Percentiles rank a stretch among this genome's conserved stretches.
These are phyloP conservation scores for Drosophila barbarae DNA, from an alignment of 2,888 invertebrate species.

Conservation along the genomic window DNA sequence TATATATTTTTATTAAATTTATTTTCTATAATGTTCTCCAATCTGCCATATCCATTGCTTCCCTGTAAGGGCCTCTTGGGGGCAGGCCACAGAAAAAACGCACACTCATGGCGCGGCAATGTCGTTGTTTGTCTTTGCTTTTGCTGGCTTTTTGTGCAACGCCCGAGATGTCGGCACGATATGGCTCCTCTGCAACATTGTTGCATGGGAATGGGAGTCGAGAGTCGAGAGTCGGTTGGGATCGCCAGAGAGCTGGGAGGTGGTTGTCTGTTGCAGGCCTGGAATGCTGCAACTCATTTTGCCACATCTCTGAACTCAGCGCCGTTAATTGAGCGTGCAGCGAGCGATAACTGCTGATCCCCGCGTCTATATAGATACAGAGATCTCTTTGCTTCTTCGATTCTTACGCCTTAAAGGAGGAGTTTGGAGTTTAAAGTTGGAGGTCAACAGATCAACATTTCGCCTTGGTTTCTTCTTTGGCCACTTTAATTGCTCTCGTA, in stretches of 20 bases:
- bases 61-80: constrained; percentile 12
- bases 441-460: constrained; percentile 4
- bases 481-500: constrained; percentile 63
- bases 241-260: constrained; percentile 4
- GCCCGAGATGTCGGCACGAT: constrained; percentile 54
- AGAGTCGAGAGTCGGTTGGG: constrained; percentile 13
- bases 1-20: no score
- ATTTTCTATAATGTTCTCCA: no score
- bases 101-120: constrained; percentile 43
- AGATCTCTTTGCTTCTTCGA: constrained; percentile 6
- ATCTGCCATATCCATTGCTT: neutral
- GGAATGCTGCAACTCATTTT: constrained; percentile 31
- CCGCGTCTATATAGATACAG: neutral
- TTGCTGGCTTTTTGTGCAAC: constrained; percentile 17
- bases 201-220: constrained; percentile 60
- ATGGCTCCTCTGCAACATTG: constrained; percentile 60
- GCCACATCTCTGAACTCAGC: constrained; percentile 25
- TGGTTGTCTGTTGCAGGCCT: constrained; percentile 13
- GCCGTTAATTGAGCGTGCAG: constrained; percentile 40
- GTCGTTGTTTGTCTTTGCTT: constrained; percentile 29
- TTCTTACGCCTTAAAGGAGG: neutral
- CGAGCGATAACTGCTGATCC: constrained; percentile 25
- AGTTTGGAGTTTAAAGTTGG: neutral
- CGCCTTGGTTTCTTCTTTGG: constrained; percentile 26
- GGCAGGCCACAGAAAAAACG: constrained; percentile 25